Evolutionary conservation across 2,797 vertebrate species (phyloP).

Genomic region (Gymnodraco acuticeps): DNA sequence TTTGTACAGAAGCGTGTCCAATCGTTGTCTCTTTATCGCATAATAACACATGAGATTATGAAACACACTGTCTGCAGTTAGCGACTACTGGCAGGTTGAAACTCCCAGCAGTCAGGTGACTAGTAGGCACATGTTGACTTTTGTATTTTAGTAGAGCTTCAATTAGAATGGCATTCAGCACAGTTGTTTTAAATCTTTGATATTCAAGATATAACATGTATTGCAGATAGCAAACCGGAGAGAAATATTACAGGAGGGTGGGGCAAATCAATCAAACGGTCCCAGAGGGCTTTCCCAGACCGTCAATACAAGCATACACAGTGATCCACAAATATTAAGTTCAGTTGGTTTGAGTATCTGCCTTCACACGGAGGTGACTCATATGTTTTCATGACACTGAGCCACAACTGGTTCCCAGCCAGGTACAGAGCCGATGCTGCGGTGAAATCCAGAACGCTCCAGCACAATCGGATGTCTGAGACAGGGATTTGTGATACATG

Average conservation of each 20-base stretch:
- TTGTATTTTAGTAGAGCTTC: constrained; percentile 9
- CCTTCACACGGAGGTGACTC: constrained; percentile 16
- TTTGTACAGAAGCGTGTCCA: constrained; percentile 44
- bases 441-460: constrained; percentile 55
- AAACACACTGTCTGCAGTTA: constrained; percentile 18
- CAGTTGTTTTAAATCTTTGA: not conserved
- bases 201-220: constrained; percentile 26
- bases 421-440: constrained; percentile 10
- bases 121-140: constrained; percentile 1
- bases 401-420: constrained; percentile 27
- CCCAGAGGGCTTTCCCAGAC: constrained; percentile 38
- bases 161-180: not conserved
- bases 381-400: constrained; percentile 12
- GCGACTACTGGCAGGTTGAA: not conserved
- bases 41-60: constrained; percentile 55
- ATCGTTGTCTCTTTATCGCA: constrained; percentile 44
- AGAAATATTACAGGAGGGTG: constrained; percentile 11
- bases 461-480: constrained; percentile 65
- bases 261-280: constrained; percentile 31
- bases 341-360: constrained; percentile 16
- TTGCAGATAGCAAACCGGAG: not conserved
- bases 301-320: constrained; percentile 34
- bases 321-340: constrained; percentile 15
- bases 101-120: constrained; percentile 17
- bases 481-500: constrained; percentile 69